Evolutionary conservation across 2,797 vertebrate genomes (phyloP).

Genomic region (Characodon lateralis): DNA sequence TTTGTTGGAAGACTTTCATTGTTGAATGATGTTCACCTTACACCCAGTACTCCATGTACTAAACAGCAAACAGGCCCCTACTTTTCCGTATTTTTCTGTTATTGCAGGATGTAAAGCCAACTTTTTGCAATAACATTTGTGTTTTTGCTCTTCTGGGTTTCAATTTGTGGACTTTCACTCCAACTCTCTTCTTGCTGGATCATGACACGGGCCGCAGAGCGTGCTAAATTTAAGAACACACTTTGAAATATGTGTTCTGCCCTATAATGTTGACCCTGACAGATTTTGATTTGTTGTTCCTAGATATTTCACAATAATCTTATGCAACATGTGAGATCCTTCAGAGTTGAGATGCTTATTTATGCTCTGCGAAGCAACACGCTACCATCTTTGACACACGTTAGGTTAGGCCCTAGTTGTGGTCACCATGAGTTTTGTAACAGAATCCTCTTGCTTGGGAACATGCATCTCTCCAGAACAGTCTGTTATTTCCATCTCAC

Average conservation of each 20-base stretch:
- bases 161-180: conserved; percentile 6
- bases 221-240: conserved; percentile 9
- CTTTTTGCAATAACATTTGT: neutral
- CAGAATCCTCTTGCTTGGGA: conserved; percentile 39
- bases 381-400: conserved; percentile 52
- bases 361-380: conserved; percentile 37
- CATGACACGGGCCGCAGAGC: neutral
- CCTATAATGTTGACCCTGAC: conserved; percentile 20
- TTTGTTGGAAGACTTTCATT: neutral
- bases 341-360: conserved; percentile 28
- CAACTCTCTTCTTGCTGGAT: conserved; percentile 2
- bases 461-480: conserved; percentile 42
- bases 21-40: neutral
- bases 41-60: neutral
- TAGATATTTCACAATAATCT: conserved; percentile 50
- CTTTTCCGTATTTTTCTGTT: conserved; percentile 2
- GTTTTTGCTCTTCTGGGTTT: conserved; percentile 17
- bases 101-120: neutral
- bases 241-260: conserved; percentile 17
- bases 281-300: conserved; percentile 29
- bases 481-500: conserved; percentile 43
- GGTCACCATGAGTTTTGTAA: conserved; percentile 49
- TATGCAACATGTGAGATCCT: conserved; percentile 47
- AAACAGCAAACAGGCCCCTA: neutral
- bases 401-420: conserved; percentile 48